Evolutionary conservation across 2,113 vertebrate genomes (phyloP).

Genomic region (Clarias magur): DNA sequence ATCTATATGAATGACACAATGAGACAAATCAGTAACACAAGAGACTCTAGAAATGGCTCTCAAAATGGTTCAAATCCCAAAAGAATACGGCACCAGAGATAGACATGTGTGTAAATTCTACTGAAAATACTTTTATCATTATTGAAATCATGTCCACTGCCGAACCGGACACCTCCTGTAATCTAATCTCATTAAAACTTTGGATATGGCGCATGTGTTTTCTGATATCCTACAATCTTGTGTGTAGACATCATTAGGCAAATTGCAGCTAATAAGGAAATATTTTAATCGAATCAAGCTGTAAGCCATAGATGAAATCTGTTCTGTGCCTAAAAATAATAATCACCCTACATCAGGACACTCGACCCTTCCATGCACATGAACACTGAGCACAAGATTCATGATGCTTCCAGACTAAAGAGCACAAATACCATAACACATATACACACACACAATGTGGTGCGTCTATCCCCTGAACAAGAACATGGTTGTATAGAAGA

Average conservation of each 20-base stretch:
- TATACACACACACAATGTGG: not conserved
- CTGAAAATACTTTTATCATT: not conserved
- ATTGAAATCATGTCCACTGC: not conserved
- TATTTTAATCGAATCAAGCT: slow-evolving; percentile 14
- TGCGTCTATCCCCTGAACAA: not conserved
- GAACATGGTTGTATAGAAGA: not conserved
- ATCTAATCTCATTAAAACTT: not conserved
- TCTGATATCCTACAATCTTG: not conserved
- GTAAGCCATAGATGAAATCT: slow-evolving; percentile 5
- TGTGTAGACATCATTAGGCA: not conserved
- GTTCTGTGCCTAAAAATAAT: slow-evolving; percentile 9
- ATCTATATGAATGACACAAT: slow-evolving; percentile 30
- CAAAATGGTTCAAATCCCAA: not conserved
- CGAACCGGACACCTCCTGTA: not conserved
- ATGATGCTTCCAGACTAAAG: slow-evolving; percentile 1
- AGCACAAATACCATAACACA: not conserved
- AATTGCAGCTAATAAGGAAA: slow-evolving; percentile 19
- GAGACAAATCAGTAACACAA: not conserved
- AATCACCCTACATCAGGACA: not conserved
- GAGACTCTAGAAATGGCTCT: not conserved
- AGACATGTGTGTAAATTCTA: not conserved
- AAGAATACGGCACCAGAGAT: not conserved
- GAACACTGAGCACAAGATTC: not conserved
- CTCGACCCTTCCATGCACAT: not conserved
- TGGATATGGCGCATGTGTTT: slow-evolving; percentile 25